Conservation (phyloP, 92 coral and sea anemone species). For the Epizoanthus illoricatus region DNA sequence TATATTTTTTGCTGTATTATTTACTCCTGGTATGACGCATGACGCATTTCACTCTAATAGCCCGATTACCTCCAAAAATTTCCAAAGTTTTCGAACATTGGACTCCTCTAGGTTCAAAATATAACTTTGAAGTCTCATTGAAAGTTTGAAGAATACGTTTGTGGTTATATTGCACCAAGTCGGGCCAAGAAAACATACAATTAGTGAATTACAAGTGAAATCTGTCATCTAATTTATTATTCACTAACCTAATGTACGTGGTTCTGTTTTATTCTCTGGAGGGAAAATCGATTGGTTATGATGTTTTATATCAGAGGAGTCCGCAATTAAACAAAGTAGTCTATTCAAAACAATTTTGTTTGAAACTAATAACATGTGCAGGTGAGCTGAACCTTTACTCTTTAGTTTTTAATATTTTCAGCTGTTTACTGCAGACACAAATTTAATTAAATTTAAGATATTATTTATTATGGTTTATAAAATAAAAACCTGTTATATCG, state of each 20-base stretch:
- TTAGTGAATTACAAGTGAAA: no score
- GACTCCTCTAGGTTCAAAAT: background rate
- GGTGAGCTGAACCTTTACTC: background rate
- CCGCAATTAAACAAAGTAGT: background rate
- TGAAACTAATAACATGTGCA: background rate
- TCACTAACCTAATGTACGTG: background rate
- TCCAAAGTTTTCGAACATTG: no score
- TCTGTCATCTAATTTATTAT: background rate
- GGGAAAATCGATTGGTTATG: background rate
- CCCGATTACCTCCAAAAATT: background rate
- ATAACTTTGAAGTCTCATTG: background rate
- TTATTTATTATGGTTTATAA: background rate
- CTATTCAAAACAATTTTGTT: background rate
- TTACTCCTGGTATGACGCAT: background rate
- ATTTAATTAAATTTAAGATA: background rate
- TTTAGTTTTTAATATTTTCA: background rate
- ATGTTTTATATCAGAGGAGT: no score
- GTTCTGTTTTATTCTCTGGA: background rate
- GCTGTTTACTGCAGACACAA: background rate
- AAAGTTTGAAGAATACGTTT: background rate
- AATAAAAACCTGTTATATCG: no score
- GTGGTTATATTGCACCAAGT: background rate
- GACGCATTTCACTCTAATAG: background rate
- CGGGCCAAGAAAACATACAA: background rate
- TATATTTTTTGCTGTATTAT: background rate